A percentile compares a stretch with the other conserved stretches of the same genome.
phyloP scores from a whole-genome alignment of 2,888 invertebrate species.

The Gortyna flavago region DNA sequence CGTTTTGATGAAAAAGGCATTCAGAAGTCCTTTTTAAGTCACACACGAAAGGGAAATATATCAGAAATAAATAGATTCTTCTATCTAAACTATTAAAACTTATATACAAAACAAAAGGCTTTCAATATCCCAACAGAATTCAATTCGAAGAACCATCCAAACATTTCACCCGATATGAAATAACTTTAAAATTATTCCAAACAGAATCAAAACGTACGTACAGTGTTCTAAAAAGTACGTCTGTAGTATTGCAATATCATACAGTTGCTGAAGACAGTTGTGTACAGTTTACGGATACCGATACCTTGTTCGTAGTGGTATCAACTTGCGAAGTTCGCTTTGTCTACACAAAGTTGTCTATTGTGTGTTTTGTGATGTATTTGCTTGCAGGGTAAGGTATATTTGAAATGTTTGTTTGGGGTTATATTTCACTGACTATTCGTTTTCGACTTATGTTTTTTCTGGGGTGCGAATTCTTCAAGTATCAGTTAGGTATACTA shows the following conservation, averaged over 20 bases:
- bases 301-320: conserved; percentile 35
- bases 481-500: background rate
- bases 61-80: background rate
- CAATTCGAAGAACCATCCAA: conserved; percentile 10
- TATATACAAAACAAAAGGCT: background rate
- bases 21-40: too few relatives aligned
- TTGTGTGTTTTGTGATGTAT: conserved; percentile 13
- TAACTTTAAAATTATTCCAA: conserved; percentile 21
- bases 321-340: conserved; percentile 22
- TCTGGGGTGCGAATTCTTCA: background rate
- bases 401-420: background rate
- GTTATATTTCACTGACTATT: background rate
- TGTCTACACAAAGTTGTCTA: conserved; percentile 25
- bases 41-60: background rate
- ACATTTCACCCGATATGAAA: conserved; percentile 10
- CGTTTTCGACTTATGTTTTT: background rate
- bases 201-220: conserved; percentile 3
- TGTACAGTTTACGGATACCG: conserved; percentile 16
- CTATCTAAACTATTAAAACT: background rate
- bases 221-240: conserved; percentile 5
- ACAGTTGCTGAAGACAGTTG: conserved; percentile 20
- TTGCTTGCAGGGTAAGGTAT: background rate
- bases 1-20: too few relatives aligned
- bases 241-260: conserved; percentile 8
- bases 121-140: background rate